Conservation (phyloP, 2,888 invertebrate genomes). For the Drosophila anomalipes region DNA sequence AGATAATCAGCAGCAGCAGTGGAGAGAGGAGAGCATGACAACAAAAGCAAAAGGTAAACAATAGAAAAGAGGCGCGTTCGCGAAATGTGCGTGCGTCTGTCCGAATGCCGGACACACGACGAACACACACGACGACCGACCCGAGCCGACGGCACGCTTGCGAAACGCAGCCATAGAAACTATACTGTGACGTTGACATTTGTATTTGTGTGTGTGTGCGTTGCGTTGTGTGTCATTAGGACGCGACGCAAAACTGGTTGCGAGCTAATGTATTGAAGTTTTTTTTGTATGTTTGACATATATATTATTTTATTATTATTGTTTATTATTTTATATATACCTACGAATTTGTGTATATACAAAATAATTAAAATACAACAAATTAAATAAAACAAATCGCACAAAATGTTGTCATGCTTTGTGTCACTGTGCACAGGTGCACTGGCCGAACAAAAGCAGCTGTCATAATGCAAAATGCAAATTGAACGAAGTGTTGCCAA, state of each 20-base stretch:
- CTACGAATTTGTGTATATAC: not conserved
- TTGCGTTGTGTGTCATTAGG: conserved; percentile 55
- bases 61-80: conserved; percentile 56
- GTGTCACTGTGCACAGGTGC: conserved; percentile 32
- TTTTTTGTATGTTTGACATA: conserved; percentile 8
- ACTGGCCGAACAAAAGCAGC: conserved; percentile 4
- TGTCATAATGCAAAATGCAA: conserved; percentile 60
- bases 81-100: conserved; percentile 47
- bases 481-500: conserved; percentile 54
- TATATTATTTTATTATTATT: not conserved
- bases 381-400: not conserved
- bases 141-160: conserved; percentile 36
- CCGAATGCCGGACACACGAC: conserved; percentile 11
- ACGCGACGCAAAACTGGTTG: conserved; percentile 51
- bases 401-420: not conserved
- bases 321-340: not conserved
- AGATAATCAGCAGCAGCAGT: conserved; percentile 9
- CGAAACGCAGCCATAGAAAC: conserved; percentile 21
- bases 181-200: conserved; percentile 41
- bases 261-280: conserved; percentile 8
- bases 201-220: conserved; percentile 9
- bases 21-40: conserved; percentile 21
- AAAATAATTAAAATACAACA: not conserved
- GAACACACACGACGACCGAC: conserved; percentile 14
- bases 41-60: conserved; percentile 51